These are phyloP conservation scores for Ariopsis seemanni DNA, from an alignment of 2,113 vertebrate genomes.

Conservation along the genomic window DNA sequence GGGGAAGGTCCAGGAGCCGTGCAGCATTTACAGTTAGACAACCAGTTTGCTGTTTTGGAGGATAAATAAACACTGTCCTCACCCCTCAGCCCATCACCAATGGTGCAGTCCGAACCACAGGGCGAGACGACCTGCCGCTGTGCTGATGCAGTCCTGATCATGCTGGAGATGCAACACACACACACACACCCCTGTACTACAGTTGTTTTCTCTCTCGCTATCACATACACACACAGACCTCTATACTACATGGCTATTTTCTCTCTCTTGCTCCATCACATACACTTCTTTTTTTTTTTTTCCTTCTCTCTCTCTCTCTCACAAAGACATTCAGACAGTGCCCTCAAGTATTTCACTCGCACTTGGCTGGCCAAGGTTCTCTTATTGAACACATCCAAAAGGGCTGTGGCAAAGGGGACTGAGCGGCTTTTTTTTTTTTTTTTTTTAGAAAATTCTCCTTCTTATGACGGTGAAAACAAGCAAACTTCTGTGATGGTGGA, in stretches of 20 bases:
- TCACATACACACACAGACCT: neutral
- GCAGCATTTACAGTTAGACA: constrained; percentile 95
- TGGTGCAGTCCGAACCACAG: constrained; percentile 76
- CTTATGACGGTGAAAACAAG: constrained; percentile 52
- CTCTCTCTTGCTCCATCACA: neutral
- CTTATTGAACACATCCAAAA: constrained; percentile 65
- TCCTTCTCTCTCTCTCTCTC: neutral
- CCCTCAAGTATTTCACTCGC: constrained; percentile 47
- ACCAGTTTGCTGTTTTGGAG: constrained; percentile 96
- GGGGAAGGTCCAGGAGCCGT: constrained; percentile 78
- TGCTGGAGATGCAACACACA: constrained; percentile 46
- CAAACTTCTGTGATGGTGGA: constrained; percentile 68
- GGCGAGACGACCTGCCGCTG: constrained; percentile 80
- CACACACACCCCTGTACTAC: neutral
- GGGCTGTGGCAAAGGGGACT: constrained; percentile 64
- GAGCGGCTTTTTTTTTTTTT: constrained; percentile 47
- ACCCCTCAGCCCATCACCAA: constrained; percentile 71
- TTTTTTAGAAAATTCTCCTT: constrained; percentile 49
- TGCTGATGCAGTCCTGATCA: constrained; percentile 55
- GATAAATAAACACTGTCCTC: constrained; percentile 82
- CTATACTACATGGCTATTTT: constrained; percentile 16
- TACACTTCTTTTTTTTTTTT: constrained; percentile 7
- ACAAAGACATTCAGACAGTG: constrained; percentile 36
- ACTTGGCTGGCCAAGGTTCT: constrained; percentile 73
- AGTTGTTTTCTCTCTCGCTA: neutral